phyloP scores from a whole-genome alignment of 2,113 vertebrate genomes.

The Tiliqua scincoides region DNA sequence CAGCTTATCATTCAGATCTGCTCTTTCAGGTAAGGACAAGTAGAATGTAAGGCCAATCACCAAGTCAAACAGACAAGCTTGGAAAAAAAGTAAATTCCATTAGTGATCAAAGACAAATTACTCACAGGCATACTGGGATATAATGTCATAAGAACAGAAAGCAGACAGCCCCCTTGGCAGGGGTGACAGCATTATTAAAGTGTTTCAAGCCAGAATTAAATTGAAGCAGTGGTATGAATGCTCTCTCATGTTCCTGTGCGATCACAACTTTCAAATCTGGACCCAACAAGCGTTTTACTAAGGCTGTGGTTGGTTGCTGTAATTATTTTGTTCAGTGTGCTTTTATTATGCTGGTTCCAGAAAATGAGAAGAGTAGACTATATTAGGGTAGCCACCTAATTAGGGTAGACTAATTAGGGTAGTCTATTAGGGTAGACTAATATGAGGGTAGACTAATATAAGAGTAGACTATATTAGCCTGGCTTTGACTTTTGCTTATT shows the following conservation, averaged over 20 bases:
- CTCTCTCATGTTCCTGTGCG: neutral
- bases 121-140: conserved; percentile 38
- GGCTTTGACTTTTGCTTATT: neutral
- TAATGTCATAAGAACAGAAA: conserved; percentile 26
- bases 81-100: conserved; percentile 17
- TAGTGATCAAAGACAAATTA: conserved; percentile 47
- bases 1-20: conserved; percentile 23
- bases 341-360: neutral
- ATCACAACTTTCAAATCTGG: conserved; percentile 44
- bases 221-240: conserved; percentile 29
- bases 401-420: too few relatives aligned
- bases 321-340: neutral
- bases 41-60: conserved; percentile 20
- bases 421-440: too few relatives aligned
- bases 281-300: neutral
- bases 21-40: conserved; percentile 11
- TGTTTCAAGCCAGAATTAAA: conserved; percentile 18
- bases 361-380: neutral
- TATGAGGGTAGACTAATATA: too few relatives aligned
- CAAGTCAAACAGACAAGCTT: neutral
- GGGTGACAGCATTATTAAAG: conserved; percentile 52
- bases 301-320: neutral
- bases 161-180: conserved; percentile 23
- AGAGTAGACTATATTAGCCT: neutral
- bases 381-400: too few relatives aligned